Base-by-base conservation (phyloP, 2,113 vertebrate species). In the Chinchilla lanigera region DNA sequence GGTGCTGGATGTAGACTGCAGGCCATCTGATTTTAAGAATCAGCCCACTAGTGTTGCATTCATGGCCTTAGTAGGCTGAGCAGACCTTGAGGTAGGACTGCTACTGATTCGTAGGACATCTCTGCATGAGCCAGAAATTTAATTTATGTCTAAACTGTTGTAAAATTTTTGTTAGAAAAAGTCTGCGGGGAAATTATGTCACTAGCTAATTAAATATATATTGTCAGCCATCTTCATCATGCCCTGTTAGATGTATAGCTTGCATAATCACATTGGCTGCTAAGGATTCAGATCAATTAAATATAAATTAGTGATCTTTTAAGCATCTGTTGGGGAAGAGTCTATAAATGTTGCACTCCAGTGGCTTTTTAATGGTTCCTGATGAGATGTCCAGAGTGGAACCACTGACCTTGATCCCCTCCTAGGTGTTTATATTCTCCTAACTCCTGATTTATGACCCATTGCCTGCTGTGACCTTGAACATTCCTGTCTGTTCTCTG, bases 381-480 rank as follows among this genome's bases (percentile, higher is more conserved):
- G 71, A 96, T 96, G 88, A 63, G 67, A 77, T 96, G 28, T 77
- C 61, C 90, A 94, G 87, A 92, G 82, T 82, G 78, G 41, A 96
- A 87, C 52, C 88, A 93, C 22, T 97, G 94, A 94, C 96, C 87
- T 94, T 93, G 81, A 85, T 52, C 77, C 87, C 69, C 47, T 94
- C 69, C 84, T 71, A 63, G 85, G 41, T 54, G 0, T 93, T 95
- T 88, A 38, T 88, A 4, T 88, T 94, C 93, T 87, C 80, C 94
- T 35, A 90, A 63, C 58, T 96, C 47, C 52, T 90, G 85, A 97
- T 95, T 97, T 96, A 96, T 96, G 91, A 92, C 30, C 16, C 50
- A 60, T 69, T 95, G 82, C 75, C 84, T 93, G 35, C 93, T 63
- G 35, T 93, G 63, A 92, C 69, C 94, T 90, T 95, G 93, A 90